Percentiles rank a stretch among this genome's conserved stretches.
phyloP scores from a whole-genome alignment of 1,140 invertebrate species.

The Ptiloglossa arizonensis region DNA sequence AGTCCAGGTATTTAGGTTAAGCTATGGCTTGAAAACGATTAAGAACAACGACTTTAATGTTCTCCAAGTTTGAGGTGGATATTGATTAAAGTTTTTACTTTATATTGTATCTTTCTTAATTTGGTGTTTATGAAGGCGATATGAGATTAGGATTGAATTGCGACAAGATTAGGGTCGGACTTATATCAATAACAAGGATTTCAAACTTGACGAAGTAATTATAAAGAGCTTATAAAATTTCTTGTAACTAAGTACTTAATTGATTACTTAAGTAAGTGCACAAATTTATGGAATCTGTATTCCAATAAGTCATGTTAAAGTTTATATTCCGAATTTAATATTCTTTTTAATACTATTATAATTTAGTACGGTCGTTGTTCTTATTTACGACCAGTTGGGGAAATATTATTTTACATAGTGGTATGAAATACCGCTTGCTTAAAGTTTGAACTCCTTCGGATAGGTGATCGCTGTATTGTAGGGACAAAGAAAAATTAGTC shows the following conservation, averaged over 20 bases:
- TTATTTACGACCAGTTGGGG: no score
- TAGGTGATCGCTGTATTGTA: no score
- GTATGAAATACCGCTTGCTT: no score
- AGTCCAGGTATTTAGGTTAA: constrained; percentile 21
- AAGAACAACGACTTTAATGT: not conserved
- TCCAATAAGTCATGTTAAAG: no score
- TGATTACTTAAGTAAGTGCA: no score
- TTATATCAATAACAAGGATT: not conserved
- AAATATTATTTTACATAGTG: no score
- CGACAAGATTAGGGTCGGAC: not conserved
- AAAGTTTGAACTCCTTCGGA: no score
- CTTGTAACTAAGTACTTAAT: not conserved
- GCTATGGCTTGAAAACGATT: constrained; percentile 23
- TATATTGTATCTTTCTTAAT: not conserved
- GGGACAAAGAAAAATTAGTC: no score
- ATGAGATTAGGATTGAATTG: not conserved
- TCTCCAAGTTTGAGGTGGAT: not conserved
- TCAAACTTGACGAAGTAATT: not conserved
- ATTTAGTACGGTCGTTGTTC: no score
- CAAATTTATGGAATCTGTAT: no score
- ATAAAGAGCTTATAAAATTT: not conserved
- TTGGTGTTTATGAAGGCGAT: not conserved
- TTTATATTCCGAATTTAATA: no score
- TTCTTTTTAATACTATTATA: no score
- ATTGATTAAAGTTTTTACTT: not conserved